Percentiles rank a stretch among this genome's conserved stretches.
These are phyloP conservation scores for Illadopsis cleaveri DNA, from an alignment of 2,113 vertebrate species.

Conservation along the genomic window DNA sequence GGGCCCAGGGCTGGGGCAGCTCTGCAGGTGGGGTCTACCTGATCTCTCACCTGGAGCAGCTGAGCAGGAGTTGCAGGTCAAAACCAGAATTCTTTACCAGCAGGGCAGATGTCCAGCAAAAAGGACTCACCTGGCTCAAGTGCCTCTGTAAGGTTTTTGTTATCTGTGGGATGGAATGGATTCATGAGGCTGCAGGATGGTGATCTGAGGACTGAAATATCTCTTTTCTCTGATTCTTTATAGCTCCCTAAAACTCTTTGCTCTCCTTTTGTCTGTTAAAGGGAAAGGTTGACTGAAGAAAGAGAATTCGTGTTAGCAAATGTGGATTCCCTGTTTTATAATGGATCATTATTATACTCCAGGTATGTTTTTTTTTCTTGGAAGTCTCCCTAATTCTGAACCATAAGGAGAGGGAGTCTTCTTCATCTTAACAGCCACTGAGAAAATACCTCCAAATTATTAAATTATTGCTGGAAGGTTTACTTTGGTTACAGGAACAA, in stretches of 20 bases:
- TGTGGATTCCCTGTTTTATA: not conserved
- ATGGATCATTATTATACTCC: not conserved
- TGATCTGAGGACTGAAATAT: not conserved
- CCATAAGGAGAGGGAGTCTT: not conserved
- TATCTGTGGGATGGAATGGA: no score
- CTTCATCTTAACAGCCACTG: not conserved
- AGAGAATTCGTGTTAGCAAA: not conserved
- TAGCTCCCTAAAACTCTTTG: not conserved
- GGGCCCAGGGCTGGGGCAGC: not conserved
- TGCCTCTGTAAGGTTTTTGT: not conserved
- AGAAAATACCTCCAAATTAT: not conserved
- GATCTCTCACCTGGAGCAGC: not conserved
- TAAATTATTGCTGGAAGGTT: not conserved
- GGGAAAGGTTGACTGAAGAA: not conserved
- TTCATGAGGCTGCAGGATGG: not conserved
- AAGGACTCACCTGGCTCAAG: not conserved
- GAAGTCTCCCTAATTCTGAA: not conserved
- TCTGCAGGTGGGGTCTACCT: not conserved
- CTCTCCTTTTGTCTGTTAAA: not conserved
- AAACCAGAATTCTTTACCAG: not conserved
- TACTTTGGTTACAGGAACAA: not conserved
- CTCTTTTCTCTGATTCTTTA: not conserved
- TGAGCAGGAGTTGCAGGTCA: fast-evolving
- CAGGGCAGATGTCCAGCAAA: not conserved
- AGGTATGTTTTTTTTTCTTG: not conserved